A percentile compares a stretch with the other conserved stretches of the same genome.
These are phyloP conservation scores for Acromyrmex heyeri DNA, from an alignment of 1,140 invertebrate genomes.

Conservation along the genomic window DNA sequence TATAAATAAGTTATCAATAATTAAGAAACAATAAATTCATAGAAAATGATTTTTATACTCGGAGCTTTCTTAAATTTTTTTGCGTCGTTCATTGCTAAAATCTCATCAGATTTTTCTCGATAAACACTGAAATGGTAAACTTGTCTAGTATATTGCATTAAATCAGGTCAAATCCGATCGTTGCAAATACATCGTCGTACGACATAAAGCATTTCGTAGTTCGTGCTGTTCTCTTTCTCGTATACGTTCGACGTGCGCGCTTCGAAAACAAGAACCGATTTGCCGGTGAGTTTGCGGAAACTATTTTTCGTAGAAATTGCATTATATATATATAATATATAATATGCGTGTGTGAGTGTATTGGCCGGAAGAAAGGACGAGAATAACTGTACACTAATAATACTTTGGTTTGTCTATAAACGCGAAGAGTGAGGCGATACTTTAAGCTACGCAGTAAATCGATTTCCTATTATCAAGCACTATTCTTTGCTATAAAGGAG, in stretches of 20 bases:
- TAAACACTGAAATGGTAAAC: slow-evolving; percentile 17
- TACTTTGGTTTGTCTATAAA: slow-evolving; percentile 50
- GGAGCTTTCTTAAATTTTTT: not conserved
- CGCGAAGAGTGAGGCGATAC: not conserved
- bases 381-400: slow-evolving; percentile 54
- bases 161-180: slow-evolving; percentile 37
- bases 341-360: not conserved
- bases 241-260: not conserved
- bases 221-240: not conserved
- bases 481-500: slow-evolving; percentile 66
- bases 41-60: not conserved
- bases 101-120: slow-evolving; percentile 26
- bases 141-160: slow-evolving; percentile 35
- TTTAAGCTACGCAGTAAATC: slow-evolving; percentile 68
- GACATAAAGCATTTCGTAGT: slow-evolving; percentile 38
- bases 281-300: slow-evolving; percentile 56
- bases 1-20: not conserved
- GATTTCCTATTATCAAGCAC: slow-evolving; percentile 73
- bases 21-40: not conserved
- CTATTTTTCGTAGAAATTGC: slow-evolving; percentile 40
- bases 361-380: slow-evolving; percentile 1
- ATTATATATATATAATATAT: not conserved
- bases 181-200: slow-evolving; percentile 1
- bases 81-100: not conserved
- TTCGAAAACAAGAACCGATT: slow-evolving; percentile 58